Conservation (phyloP, 2,113 vertebrate genomes). For the Mus musculus region GRCm39 chr2:80779501-80780000, state of each 20-base stretch:
- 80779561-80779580: neutral
- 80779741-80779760: neutral
- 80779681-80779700: neutral
- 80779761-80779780: slow-evolving; percentile 5
- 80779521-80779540: neutral
- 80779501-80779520: neutral
- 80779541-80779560: neutral
- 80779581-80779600: neutral
- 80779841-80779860: slow-evolving; percentile 50
- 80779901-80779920: slow-evolving; percentile 33
- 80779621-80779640: neutral
- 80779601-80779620: neutral
- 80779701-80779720: neutral
- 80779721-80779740: slow-evolving; percentile 14
- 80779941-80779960: slow-evolving; percentile 42
- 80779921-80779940: slow-evolving; percentile 29
- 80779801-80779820: slow-evolving; percentile 58
- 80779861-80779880: slow-evolving; percentile 4
- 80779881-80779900: neutral
- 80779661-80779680: neutral
- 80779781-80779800: slow-evolving; percentile 35
- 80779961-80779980: slow-evolving; percentile 11
- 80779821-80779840: neutral
- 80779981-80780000: neutral
- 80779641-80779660: neutral